Evolutionary conservation across 2,113 vertebrate species (phyloP).

Genomic region (Colistium nudipinnis): DNA sequence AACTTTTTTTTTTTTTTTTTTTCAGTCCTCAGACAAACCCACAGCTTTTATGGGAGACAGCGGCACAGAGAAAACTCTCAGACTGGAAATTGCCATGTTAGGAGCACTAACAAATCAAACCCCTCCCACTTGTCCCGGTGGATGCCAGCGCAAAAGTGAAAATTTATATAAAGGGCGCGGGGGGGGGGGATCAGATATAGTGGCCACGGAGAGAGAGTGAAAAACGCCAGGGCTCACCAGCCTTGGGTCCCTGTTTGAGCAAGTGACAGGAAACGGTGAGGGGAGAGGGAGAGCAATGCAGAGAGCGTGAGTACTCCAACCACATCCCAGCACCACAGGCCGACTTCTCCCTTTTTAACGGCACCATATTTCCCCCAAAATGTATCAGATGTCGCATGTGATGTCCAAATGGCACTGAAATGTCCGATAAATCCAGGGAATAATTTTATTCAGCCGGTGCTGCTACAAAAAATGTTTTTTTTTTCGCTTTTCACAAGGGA

Average conservation of each 20-base stretch:
- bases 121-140: slow-evolving; percentile 6
- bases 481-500: no score
- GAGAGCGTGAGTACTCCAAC: slow-evolving; percentile 71
- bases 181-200: slow-evolving; percentile 17
- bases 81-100: slow-evolving; percentile 58
- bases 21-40: slow-evolving; percentile 39
- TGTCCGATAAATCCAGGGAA: slow-evolving; percentile 62
- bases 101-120: slow-evolving; percentile 43
- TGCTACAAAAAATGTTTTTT: slow-evolving; percentile 65
- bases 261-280: slow-evolving; percentile 43
- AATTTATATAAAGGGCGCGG: no score
- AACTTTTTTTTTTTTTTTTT: background rate
- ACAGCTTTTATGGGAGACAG: slow-evolving; percentile 47
- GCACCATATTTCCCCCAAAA: slow-evolving; percentile 65
- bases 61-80: slow-evolving; percentile 40
- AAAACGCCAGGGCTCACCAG: slow-evolving; percentile 14
- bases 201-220: slow-evolving; percentile 16
- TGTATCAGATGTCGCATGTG: slow-evolving; percentile 57
- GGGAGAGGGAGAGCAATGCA: slow-evolving; percentile 34
- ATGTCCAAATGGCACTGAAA: slow-evolving; percentile 54
- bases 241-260: slow-evolving; percentile 28
- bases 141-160: slow-evolving; percentile 36
- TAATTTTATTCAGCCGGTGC: slow-evolving; percentile 35
- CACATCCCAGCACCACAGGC: slow-evolving; percentile 68
- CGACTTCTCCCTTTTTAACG: slow-evolving; percentile 73